Evolutionary conservation across 2,113 vertebrate genomes (phyloP).

Genomic region (Pachypanchax playfairii): DNA sequence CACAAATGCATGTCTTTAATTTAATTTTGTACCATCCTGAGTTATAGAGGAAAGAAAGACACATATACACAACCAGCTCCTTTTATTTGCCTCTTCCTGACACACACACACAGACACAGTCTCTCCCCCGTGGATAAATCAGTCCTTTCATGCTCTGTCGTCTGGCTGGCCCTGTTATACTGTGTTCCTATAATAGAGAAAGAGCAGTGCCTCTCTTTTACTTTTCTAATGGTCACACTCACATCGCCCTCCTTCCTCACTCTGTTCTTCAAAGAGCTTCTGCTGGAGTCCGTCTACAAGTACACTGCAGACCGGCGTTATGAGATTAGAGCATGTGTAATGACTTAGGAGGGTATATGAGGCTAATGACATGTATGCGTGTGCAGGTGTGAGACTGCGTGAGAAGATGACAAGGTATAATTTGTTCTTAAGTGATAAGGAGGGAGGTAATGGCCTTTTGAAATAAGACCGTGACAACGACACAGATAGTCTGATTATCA

Average conservation of each 20-base stretch:
- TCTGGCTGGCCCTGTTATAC: slow-evolving; percentile 66
- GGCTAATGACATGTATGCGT: slow-evolving; percentile 34
- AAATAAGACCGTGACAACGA: slow-evolving; percentile 41
- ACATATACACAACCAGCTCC: background rate
- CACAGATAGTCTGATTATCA: slow-evolving; percentile 57
- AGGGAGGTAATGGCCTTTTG: slow-evolving; percentile 63
- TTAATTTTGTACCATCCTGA: slow-evolving; percentile 31
- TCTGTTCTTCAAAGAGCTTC: slow-evolving; percentile 53
- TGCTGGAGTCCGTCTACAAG: slow-evolving; percentile 49
- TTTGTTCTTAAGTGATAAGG: slow-evolving; percentile 69
- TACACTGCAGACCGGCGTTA: slow-evolving; percentile 29
- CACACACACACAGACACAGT: slow-evolving; percentile 15
- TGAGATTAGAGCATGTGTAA: slow-evolving; percentile 36
- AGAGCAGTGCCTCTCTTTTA: slow-evolving; percentile 56
- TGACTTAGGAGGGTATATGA: slow-evolving; percentile 37
- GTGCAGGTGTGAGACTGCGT: slow-evolving; percentile 4
- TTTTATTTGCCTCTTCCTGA: slow-evolving; percentile 7
- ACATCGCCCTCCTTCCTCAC: slow-evolving; percentile 9
- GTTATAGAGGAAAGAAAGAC: slow-evolving; percentile 31
- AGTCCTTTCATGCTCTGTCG: slow-evolving; percentile 72
- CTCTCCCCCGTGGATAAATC: slow-evolving; percentile 71
- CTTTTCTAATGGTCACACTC: slow-evolving; percentile 63
- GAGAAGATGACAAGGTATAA: slow-evolving; percentile 48
- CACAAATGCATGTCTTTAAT: slow-evolving; percentile 17
- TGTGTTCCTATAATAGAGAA: slow-evolving; percentile 67